These are phyloP conservation scores for Octodon degus DNA, from an alignment of 2,113 vertebrate genomes.

Conservation along the genomic window DNA sequence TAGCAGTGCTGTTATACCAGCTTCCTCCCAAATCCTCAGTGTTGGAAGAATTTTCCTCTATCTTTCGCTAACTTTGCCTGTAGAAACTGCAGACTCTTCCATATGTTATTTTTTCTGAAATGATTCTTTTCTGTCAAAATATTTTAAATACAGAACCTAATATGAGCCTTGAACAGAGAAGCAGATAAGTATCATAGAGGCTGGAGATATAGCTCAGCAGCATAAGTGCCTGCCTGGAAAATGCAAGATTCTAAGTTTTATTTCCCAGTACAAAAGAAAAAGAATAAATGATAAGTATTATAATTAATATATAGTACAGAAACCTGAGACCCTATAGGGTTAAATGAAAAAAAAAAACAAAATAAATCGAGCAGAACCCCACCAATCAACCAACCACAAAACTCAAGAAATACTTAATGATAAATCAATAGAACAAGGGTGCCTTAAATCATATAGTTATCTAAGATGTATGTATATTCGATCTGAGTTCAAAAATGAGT, in stretches of 20 bases:
- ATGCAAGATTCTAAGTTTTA: too few relatives aligned
- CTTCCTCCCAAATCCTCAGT: not conserved
- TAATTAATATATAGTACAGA: not conserved
- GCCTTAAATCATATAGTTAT: not conserved
- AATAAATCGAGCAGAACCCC: not conserved
- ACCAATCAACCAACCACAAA: not conserved
- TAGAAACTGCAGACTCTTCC: not conserved
- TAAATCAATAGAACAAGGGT: not conserved
- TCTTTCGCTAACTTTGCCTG: not conserved
- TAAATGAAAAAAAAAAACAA: not conserved
- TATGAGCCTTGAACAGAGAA: not conserved
- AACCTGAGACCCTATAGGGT: not conserved
- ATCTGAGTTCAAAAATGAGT: not conserved
- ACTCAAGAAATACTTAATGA: not conserved
- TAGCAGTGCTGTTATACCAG: not conserved
- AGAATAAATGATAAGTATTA: not conserved
- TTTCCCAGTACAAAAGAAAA: too few relatives aligned
- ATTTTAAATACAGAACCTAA: conserved; percentile 3
- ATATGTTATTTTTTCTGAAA: not conserved
- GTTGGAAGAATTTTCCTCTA: not conserved
- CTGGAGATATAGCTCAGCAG: too few relatives aligned
- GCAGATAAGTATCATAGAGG: not conserved
- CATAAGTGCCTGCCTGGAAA: too few relatives aligned
- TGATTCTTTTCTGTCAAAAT: not conserved
- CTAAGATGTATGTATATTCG: not conserved